Evolutionary conservation across 2,113 vertebrate species (phyloP).

Genomic region (Vanacampus margaritifer): DNA sequence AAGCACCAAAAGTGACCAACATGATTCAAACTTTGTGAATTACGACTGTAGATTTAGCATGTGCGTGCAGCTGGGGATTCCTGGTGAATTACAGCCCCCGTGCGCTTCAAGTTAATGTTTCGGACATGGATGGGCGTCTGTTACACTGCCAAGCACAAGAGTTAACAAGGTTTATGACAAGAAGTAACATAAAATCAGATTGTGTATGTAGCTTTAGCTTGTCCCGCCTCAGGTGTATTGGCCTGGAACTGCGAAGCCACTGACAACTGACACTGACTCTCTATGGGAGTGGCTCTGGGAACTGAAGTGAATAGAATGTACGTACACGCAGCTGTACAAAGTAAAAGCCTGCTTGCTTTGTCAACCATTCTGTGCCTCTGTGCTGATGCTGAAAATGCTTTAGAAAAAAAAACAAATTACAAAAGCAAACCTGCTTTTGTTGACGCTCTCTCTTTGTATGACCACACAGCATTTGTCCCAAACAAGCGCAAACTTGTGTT

Average conservation of each 20-base stretch:
- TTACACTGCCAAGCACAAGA: constrained; percentile 5
- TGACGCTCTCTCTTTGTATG: constrained; percentile 7
- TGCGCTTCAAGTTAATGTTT: constrained; percentile 18
- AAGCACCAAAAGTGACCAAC: constrained; percentile 15
- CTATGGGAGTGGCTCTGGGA: constrained; percentile 22
- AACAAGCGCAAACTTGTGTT: constrained; percentile 25
- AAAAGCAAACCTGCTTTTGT: constrained; percentile 8
- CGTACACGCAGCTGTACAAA: constrained; percentile 10
- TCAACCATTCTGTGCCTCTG: constrained; percentile 1
- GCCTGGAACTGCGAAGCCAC: constrained; percentile 15
- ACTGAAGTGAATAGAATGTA: constrained; percentile 26
- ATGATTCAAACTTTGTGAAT: constrained; percentile 18
- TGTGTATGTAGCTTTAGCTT: constrained; percentile 26
- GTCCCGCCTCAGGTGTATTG: constrained; percentile 20
- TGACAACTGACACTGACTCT: constrained; percentile 13
- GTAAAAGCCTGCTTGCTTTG: constrained; percentile 25
- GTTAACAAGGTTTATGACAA: background rate
- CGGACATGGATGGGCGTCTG: constrained; percentile 7
- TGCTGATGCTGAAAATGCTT: constrained; percentile 7
- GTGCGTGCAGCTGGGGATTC: constrained; percentile 25
- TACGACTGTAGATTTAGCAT: constrained; percentile 13
- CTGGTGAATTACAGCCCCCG: constrained; percentile 7
- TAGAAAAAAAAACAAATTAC: constrained; percentile 13
- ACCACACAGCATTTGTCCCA: constrained; percentile 25
- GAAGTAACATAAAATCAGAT: constrained; percentile 12